phyloP scores from a whole-genome alignment of 1,140 invertebrate genomes.

The Bacillus rossius region DNA sequence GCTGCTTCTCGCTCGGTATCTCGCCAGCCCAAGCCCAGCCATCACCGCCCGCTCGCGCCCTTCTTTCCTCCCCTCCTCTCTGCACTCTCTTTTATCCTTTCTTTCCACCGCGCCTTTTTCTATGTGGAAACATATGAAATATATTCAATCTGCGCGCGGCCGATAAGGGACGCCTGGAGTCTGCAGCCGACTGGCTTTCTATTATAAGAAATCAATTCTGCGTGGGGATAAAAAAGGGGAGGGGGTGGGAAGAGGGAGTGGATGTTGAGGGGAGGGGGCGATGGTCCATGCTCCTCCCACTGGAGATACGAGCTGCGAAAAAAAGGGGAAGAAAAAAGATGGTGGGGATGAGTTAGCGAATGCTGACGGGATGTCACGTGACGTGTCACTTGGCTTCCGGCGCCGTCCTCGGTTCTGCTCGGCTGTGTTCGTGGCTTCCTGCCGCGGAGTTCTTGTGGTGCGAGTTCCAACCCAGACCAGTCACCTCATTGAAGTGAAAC shows the following conservation, averaged over 20 bases:
- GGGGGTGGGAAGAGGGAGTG: neutral
- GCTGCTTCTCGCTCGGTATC: conserved; percentile 10
- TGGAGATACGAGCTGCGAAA: neutral
- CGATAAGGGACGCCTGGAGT: conserved; percentile 31
- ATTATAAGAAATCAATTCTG: conserved; percentile 12
- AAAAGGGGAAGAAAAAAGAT: too few relatives aligned
- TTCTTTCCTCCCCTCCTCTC: neutral
- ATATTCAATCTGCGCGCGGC: conserved; percentile 45
- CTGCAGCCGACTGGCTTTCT: conserved; percentile 1
- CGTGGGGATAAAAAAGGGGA: neutral
- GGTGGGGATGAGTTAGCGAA: too few relatives aligned
- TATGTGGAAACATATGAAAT: conserved; percentile 49
- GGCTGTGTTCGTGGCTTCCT: too few relatives aligned
- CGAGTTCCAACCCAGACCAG: too few relatives aligned
- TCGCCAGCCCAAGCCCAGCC: conserved; percentile 10
- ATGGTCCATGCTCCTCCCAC: conserved; percentile 5
- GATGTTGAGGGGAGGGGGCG: neutral
- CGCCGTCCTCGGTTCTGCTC: too few relatives aligned
- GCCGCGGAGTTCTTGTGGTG: too few relatives aligned
- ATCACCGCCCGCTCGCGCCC: conserved; percentile 6
- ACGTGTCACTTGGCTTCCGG: too few relatives aligned
- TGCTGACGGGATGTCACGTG: too few relatives aligned
- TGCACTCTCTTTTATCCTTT: too few relatives aligned
- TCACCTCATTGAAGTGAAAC: too few relatives aligned
- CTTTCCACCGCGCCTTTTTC: conserved; percentile 7